A percentile compares a stretch with the other conserved stretches of the same genome.
These are phyloP conservation scores for Megaptera novaeangliae DNA, from an alignment of 2,113 vertebrate species.

Conservation along the genomic window DNA sequence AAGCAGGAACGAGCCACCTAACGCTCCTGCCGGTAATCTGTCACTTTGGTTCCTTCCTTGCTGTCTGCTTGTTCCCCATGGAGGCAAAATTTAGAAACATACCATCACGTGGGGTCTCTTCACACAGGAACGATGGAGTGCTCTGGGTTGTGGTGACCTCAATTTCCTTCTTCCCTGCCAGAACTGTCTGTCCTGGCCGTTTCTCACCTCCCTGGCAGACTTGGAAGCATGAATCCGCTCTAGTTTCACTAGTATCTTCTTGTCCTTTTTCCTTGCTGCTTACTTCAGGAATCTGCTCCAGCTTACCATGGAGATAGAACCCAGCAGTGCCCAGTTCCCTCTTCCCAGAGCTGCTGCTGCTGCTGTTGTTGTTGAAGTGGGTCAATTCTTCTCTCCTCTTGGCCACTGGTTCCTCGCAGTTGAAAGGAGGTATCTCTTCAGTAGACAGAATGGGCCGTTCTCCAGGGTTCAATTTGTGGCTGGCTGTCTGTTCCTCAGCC, in stretches of 20 bases:
- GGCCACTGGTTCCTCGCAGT: conserved; percentile 67
- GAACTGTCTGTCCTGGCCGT: conserved; percentile 67
- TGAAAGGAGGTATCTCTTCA: conserved; percentile 33
- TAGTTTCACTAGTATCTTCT: conserved; percentile 45
- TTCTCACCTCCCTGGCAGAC: conserved; percentile 64
- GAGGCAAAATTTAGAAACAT: conserved; percentile 79
- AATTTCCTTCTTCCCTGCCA: conserved; percentile 67
- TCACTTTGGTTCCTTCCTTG: not conserved
- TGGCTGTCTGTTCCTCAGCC: conserved; percentile 84
- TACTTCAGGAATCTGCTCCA: conserved; percentile 81
- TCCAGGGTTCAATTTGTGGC: not conserved
- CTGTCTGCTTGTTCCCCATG: conserved; percentile 48
- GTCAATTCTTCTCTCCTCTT: conserved; percentile 61
- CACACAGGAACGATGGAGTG: conserved; percentile 62
- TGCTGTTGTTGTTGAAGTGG: not conserved
- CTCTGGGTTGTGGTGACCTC: conserved; percentile 72
- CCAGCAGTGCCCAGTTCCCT: conserved; percentile 61
- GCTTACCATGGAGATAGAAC: conserved; percentile 55
- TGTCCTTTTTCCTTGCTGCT: conserved; percentile 63
- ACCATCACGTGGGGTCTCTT: conserved; percentile 78
- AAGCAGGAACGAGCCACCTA: not conserved
- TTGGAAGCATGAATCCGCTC: not conserved
- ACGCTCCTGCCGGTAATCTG: not conserved
- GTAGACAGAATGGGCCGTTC: conserved; percentile 32
- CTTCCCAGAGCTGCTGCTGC: not conserved